Evolutionary conservation across 92 coral and sea anemone genomes (phyloP).

Genomic region (Epizoanthus rinbou): DNA sequence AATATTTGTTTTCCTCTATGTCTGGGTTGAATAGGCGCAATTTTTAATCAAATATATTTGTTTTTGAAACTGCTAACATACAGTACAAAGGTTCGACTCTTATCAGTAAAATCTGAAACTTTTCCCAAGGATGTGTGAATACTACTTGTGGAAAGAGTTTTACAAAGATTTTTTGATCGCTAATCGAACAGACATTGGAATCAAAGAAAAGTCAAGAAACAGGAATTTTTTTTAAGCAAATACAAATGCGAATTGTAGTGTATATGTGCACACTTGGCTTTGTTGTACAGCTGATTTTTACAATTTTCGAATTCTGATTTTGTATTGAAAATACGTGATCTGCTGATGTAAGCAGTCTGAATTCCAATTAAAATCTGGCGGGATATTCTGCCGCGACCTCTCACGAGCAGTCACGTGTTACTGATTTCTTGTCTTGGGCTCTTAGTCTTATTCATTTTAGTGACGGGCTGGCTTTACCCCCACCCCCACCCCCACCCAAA

Average conservation of each 20-base stretch:
- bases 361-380: constrained; percentile 26
- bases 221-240: constrained; percentile 19
- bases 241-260: constrained; percentile 17
- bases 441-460: too few species aligned
- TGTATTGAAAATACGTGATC: constrained; percentile 34
- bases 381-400: constrained; percentile 16
- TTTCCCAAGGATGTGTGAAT: constrained; percentile 4
- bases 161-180: not conserved
- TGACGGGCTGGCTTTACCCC: too few species aligned
- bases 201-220: not conserved
- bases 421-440: not conserved
- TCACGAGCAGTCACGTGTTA: constrained; percentile 4
- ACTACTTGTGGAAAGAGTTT: constrained; percentile 1
- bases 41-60: not conserved
- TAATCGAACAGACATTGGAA: not conserved
- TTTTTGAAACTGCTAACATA: not conserved
- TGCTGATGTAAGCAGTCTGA: constrained; percentile 31
- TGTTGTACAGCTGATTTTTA: constrained; percentile 42
- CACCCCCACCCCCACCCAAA: too few species aligned
- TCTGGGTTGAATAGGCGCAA: not conserved
- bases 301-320: constrained; percentile 45
- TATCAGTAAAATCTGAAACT: not conserved
- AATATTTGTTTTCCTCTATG: not conserved
- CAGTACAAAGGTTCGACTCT: not conserved
- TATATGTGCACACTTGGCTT: constrained; percentile 28